Conservation (phyloP, 1,140 invertebrate species). For the Wasmannia auropunctata region DNA sequence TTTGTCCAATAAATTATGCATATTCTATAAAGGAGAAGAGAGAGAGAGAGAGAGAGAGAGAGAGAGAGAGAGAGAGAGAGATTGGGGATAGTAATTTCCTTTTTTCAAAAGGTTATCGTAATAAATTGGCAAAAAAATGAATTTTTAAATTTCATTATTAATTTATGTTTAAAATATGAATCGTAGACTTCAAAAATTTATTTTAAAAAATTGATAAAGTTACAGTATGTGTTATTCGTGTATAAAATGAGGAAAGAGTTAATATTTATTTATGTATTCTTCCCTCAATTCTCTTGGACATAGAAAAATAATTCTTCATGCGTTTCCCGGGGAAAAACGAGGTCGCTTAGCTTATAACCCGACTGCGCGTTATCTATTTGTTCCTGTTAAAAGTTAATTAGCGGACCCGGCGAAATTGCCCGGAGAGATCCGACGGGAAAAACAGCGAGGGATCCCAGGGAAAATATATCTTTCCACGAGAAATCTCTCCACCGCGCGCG, state of each 20-base stretch:
- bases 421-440: conserved; percentile 27
- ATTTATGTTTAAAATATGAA: neutral
- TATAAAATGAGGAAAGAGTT: neutral
- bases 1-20: neutral
- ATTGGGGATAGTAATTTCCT: neutral
- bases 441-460: conserved; percentile 26
- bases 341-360: conserved; percentile 39
- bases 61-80: neutral
- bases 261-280: neutral
- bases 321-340: conserved; percentile 1
- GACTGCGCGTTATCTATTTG: conserved; percentile 53
- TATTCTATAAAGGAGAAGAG: neutral
- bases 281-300: neutral
- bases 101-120: neutral
- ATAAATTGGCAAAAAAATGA: neutral
- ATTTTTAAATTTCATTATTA: neutral
- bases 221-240: neutral
- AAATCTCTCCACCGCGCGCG: conserved; percentile 8
- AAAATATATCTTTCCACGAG: conserved; percentile 48
- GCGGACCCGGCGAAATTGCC: conserved; percentile 36
- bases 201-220: neutral
- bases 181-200: neutral
- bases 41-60: neutral
- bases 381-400: conserved; percentile 59
- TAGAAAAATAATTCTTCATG: conserved; percentile 45